phyloP scores from a whole-genome alignment of 2,797 vertebrate genomes.

The Petrocephalus schoutedeni region DNA sequence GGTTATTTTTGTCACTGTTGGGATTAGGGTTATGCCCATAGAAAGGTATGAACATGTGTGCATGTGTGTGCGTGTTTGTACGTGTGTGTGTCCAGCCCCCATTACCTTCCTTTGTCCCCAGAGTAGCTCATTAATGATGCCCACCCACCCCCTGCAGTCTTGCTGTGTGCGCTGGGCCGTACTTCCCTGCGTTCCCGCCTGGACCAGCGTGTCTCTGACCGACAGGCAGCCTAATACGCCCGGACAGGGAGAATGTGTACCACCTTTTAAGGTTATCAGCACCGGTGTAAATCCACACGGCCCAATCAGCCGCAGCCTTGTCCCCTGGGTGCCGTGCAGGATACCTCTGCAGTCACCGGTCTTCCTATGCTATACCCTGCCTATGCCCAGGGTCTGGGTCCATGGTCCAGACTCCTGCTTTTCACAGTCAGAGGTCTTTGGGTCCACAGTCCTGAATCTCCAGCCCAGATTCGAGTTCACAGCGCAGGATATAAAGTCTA shows the following conservation, averaged over 20 bases:
- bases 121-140: constrained; percentile 22
- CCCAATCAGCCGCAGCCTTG: background rate
- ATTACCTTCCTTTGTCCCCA: constrained; percentile 16
- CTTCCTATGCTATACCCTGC: background rate
- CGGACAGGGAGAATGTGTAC: constrained; percentile 16
- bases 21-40: background rate
- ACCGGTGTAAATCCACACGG: constrained; percentile 17
- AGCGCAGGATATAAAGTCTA: background rate
- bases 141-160: background rate
- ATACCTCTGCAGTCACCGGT: background rate
- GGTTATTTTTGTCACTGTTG: constrained; percentile 16
- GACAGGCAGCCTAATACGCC: constrained; percentile 13
- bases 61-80: background rate
- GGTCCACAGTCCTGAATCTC: background rate
- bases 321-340: background rate
- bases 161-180: constrained; percentile 5
- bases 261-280: constrained; percentile 28
- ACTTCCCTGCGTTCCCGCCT: constrained; percentile 14
- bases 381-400: constrained; percentile 38
- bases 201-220: background rate
- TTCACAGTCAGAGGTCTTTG: constrained; percentile 36
- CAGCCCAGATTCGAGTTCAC: background rate
- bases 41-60: background rate
- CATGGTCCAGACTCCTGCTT: constrained; percentile 51
- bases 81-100: background rate